Evolutionary conservation across 2,113 vertebrate species (phyloP).

Genomic region (Triplophysa siluroides): DNA sequence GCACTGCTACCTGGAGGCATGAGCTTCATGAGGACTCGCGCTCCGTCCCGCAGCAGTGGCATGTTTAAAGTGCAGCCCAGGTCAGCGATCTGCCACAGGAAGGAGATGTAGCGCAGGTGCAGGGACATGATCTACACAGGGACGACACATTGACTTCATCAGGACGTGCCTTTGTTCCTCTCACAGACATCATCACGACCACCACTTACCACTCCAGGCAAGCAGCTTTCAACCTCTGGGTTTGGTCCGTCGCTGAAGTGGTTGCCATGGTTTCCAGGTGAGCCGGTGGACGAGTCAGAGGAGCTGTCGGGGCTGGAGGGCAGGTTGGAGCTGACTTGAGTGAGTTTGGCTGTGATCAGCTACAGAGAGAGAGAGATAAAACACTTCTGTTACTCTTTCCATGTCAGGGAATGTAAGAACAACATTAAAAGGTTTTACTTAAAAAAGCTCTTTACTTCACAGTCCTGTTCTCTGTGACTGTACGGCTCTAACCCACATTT

Average conservation of each 20-base stretch:
- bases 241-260: constrained; percentile 97
- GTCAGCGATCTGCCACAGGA: constrained; percentile 98
- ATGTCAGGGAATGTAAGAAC: too few relatives aligned
- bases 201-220: constrained; percentile 91
- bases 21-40: constrained; percentile 96
- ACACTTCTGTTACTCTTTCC: too few relatives aligned
- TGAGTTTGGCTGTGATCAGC: constrained; percentile 98
- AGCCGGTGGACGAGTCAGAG: constrained; percentile 97
- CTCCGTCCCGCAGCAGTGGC: constrained; percentile 94
- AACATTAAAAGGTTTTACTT: too few relatives aligned
- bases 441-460: too few relatives aligned
- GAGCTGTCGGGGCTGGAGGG: constrained; percentile 98
- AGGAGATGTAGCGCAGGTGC: constrained; percentile 96
- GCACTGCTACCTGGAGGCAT: constrained; percentile 90
- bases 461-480: too few relatives aligned
- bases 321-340: constrained; percentile 98
- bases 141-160: neutral
- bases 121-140: constrained; percentile 92
- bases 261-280: constrained; percentile 95
- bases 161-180: neutral
- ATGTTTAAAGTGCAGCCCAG: constrained; percentile 95
- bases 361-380: constrained; percentile 53
- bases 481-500: too few relatives aligned
- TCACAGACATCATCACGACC: neutral
- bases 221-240: constrained; percentile 95